Evolutionary conservation across 2,888 invertebrate species (phyloP).

Genomic region (Argyresthia goedartella): DNA sequence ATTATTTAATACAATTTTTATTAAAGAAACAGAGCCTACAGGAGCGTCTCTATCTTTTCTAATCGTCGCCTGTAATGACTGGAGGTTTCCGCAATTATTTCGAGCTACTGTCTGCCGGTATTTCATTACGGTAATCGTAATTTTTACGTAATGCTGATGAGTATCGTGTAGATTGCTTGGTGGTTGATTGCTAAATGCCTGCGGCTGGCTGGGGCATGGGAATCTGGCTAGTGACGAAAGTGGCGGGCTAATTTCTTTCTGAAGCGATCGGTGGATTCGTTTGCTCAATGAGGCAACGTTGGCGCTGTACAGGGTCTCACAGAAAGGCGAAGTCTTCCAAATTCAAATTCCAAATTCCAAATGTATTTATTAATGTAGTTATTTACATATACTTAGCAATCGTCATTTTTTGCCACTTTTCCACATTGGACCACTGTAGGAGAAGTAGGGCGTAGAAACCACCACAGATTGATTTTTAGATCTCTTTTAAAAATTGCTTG

Average conservation of each 20-base stretch:
- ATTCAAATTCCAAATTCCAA: too few relatives aligned
- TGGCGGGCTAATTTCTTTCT: not conserved
- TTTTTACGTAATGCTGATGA: slow-evolving; percentile 64
- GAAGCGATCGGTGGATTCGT: too few relatives aligned
- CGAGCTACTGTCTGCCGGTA: slow-evolving; percentile 41
- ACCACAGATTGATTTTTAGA: too few relatives aligned
- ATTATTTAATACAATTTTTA: slow-evolving; percentile 63
- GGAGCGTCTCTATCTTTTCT: slow-evolving; percentile 55
- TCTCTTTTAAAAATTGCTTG: too few relatives aligned
- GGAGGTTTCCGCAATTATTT: slow-evolving; percentile 61
- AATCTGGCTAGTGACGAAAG: not conserved
- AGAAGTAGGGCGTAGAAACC: too few relatives aligned
- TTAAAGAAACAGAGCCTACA: slow-evolving; percentile 53
- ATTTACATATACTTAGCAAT: too few relatives aligned
- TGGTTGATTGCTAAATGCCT: slow-evolving; percentile 43
- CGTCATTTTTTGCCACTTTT: too few relatives aligned
- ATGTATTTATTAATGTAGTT: too few relatives aligned
- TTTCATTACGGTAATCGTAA: slow-evolving; percentile 68
- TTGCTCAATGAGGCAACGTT: too few relatives aligned
- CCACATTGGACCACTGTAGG: too few relatives aligned
- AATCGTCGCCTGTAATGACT: slow-evolving; percentile 63
- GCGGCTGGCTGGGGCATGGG: slow-evolving; percentile 2
- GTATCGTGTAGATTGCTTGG: slow-evolving; percentile 49
- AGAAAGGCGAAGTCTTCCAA: too few relatives aligned
- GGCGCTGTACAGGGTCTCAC: too few relatives aligned